These are phyloP conservation scores for Coreoperca whiteheadi DNA, from an alignment of 2,113 vertebrate genomes.

Conservation along the genomic window DNA sequence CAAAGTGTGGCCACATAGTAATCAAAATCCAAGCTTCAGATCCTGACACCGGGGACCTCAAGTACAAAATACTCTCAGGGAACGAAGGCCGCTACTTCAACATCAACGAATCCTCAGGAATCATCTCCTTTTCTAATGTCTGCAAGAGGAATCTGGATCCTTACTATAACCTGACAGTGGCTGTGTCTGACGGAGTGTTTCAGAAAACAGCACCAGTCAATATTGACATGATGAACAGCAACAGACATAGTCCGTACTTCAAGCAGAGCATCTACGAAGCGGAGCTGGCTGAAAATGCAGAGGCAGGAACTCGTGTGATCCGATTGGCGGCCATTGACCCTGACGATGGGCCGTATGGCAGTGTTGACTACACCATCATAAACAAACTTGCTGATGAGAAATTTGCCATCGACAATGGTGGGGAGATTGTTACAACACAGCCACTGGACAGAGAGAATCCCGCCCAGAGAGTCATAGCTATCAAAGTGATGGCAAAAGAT, in stretches of 20 bases:
- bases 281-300: slow-evolving; percentile 94
- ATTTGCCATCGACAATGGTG: slow-evolving; percentile 89
- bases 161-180: slow-evolving; percentile 91
- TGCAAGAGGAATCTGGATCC: slow-evolving; percentile 91
- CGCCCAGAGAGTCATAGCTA: slow-evolving; percentile 92
- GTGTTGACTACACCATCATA: slow-evolving; percentile 95
- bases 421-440: slow-evolving; percentile 90
- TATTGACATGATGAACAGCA: slow-evolving; percentile 93
- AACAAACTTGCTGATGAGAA: slow-evolving; percentile 95
- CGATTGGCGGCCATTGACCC: slow-evolving; percentile 92
- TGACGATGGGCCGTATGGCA: slow-evolving; percentile 93
- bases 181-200: slow-evolving; percentile 96
- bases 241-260: slow-evolving; percentile 93
- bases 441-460: slow-evolving; percentile 95
- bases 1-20: slow-evolving; percentile 93
- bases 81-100: slow-evolving; percentile 93
- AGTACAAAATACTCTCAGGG: slow-evolving; percentile 95
- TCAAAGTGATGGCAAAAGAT: slow-evolving; percentile 97
- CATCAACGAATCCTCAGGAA: slow-evolving; percentile 94
- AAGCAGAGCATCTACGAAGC: slow-evolving; percentile 92
- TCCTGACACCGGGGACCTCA: slow-evolving; percentile 88
- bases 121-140: slow-evolving; percentile 94
- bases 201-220: slow-evolving; percentile 92
- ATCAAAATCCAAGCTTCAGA: slow-evolving; percentile 96
- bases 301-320: slow-evolving; percentile 94